Evolutionary conservation across 2,113 vertebrate genomes (phyloP).

Genomic region (Atlantisia rogersi): DNA sequence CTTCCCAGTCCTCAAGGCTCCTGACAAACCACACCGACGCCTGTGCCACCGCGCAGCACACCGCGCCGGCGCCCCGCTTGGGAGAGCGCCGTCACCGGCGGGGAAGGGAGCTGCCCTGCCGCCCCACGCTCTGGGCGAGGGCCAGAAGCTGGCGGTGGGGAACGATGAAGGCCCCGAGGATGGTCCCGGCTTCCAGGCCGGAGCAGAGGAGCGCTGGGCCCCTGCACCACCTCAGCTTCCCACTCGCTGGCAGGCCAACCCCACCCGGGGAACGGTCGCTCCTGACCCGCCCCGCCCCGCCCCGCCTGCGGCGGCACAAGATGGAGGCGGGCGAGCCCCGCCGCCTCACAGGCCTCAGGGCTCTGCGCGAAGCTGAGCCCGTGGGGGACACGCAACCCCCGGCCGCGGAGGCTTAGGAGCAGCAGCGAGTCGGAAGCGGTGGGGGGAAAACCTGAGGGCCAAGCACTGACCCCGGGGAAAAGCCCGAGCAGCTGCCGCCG

Average conservation of each 20-base stretch:
- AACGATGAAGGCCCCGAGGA: background rate
- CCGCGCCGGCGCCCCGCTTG: rapidly evolving
- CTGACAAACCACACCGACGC: too few relatives aligned
- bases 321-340: background rate
- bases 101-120: background rate
- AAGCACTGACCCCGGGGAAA: rapidly evolving
- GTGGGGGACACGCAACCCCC: too few relatives aligned
- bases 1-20: rapidly evolving
- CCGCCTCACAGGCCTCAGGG: background rate
- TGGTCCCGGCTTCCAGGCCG: too few relatives aligned
- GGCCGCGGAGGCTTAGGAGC: too few relatives aligned
- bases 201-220: rapidly evolving
- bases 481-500: rapidly evolving
- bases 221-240: background rate
- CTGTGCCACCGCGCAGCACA: background rate
- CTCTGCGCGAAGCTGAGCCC: too few relatives aligned
- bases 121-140: too few relatives aligned
- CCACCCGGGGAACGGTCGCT: background rate
- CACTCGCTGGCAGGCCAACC: background rate
- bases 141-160: background rate
- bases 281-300: background rate
- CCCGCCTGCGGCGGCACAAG: background rate
- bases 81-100: background rate
- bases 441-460: rapidly evolving
- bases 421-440: rapidly evolving